These are phyloP conservation scores for Lordiphosa clarofinis DNA, from an alignment of 1,140 invertebrate species.

Conservation along the genomic window DNA sequence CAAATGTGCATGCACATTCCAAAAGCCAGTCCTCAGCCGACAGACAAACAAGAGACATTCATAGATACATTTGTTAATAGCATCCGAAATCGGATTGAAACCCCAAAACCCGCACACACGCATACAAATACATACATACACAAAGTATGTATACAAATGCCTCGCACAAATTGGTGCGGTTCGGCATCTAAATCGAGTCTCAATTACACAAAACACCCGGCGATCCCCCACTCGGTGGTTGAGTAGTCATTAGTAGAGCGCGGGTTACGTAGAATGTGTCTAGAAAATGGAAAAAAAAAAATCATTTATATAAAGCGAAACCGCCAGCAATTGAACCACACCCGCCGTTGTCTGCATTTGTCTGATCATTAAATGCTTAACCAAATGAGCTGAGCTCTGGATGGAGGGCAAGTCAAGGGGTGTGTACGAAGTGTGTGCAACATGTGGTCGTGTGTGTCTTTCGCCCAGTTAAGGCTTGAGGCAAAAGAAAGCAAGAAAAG, in stretches of 20 bases:
- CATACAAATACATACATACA: conserved; percentile 1
- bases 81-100: conserved; percentile 29
- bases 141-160: background rate
- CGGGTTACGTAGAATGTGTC: conserved; percentile 32
- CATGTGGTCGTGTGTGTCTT: conserved; percentile 28
- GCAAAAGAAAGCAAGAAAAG: conserved; percentile 37
- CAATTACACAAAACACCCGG: conserved; percentile 33
- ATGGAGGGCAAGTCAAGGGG: conserved; percentile 27
- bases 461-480: conserved; percentile 15
- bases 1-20: conserved; percentile 48
- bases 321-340: background rate
- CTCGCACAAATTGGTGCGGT: conserved; percentile 44
- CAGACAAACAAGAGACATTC: conserved; percentile 27
- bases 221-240: conserved; percentile 10
- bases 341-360: conserved; percentile 3
- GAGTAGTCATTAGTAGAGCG: conserved; percentile 37
- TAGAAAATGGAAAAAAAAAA: conserved; percentile 1
- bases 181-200: conserved; percentile 39
- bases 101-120: conserved; percentile 27
- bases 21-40: conserved; percentile 33
- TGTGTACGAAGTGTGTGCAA: conserved; percentile 7
- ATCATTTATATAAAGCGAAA: background rate
- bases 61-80: conserved; percentile 22
- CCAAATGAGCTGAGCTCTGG: conserved; percentile 34
- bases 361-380: conserved; percentile 48